Conservation (phyloP, 2,113 vertebrate species). For the Pangasianodon hypophthalmus region DNA sequence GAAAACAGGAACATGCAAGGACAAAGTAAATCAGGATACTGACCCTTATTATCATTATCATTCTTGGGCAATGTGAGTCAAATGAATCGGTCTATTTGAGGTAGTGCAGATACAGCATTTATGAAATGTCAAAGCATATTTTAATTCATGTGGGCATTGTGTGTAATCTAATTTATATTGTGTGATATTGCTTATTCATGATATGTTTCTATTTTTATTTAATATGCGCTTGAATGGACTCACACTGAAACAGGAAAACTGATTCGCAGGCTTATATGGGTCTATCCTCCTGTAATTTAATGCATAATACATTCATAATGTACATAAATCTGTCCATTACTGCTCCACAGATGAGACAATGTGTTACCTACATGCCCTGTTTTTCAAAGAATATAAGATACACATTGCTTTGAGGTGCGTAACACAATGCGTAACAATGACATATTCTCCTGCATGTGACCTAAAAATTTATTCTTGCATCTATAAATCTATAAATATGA, state of each 20-base stretch:
- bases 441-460: background rate
- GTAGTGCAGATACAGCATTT: constrained; percentile 26
- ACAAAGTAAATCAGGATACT: constrained; percentile 1
- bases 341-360: background rate
- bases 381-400: background rate
- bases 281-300: background rate
- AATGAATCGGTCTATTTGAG: background rate
- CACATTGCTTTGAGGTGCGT: background rate
- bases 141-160: background rate
- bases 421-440: background rate
- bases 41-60: constrained; percentile 18
- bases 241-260: too few relatives aligned
- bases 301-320: background rate
- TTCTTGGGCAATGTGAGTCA: background rate
- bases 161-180: background rate
- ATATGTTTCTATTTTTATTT: background rate
- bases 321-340: background rate
- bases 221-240: background rate
- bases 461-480: background rate
- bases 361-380: background rate
- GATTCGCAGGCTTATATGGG: background rate
- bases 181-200: background rate
- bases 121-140: constrained; percentile 6
- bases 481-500: background rate
- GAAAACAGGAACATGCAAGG: background rate